phyloP scores from a whole-genome alignment of 2,888 invertebrate species.

The Patella caerulea region DNA sequence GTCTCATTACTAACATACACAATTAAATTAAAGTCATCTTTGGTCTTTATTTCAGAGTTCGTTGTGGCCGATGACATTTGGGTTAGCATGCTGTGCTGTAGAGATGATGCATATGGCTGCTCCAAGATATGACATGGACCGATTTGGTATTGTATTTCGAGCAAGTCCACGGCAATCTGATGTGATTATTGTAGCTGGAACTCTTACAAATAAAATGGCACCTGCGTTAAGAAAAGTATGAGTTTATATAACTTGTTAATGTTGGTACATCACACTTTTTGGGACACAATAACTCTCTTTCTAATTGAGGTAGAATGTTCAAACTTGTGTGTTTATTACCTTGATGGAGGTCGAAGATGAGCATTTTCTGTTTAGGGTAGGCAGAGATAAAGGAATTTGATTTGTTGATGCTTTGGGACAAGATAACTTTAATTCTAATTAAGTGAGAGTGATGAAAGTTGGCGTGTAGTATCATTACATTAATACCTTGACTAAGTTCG shows the following conservation, averaged over 20 bases:
- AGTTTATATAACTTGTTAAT: not conserved
- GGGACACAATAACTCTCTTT: too few species aligned
- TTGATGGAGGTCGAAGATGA: too few species aligned
- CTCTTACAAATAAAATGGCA: constrained; percentile 99
- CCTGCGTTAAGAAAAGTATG: constrained; percentile 90
- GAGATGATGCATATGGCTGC: constrained; percentile 99
- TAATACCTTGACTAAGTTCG: too few species aligned
- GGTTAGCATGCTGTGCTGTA: constrained; percentile 98
- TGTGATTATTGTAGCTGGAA: constrained; percentile 98
- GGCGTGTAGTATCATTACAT: too few species aligned
- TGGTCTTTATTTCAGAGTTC: constrained; percentile 78
- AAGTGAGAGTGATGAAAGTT: too few species aligned
- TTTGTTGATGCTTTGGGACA: too few species aligned
- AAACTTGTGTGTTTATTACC: too few species aligned
- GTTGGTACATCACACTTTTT: too few species aligned
- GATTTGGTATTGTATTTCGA: constrained; percentile 96
- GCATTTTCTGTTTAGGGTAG: too few species aligned
- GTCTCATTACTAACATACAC: not conserved
- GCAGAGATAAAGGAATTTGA: too few species aligned
- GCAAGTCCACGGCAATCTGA: constrained; percentile 97
- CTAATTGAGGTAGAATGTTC: too few species aligned
- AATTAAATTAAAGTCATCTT: not conserved
- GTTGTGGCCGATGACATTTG: constrained; percentile 98
- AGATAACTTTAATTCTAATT: too few species aligned
- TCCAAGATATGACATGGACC: constrained; percentile 99